These are phyloP conservation scores for Phalera bucephala DNA, from an alignment of 2,888 invertebrate species.

Conservation along the genomic window DNA sequence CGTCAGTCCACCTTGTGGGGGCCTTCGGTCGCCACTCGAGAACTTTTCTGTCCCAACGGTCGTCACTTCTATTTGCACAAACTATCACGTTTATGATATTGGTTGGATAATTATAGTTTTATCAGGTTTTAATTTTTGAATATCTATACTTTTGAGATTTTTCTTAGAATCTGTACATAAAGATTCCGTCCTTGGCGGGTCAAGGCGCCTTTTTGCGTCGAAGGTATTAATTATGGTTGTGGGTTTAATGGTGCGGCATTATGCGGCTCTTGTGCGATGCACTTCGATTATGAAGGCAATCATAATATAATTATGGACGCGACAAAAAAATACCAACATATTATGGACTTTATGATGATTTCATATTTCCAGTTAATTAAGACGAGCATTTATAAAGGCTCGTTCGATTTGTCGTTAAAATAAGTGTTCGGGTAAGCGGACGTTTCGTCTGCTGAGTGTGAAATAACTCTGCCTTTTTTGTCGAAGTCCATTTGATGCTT, in stretches of 20 bases:
- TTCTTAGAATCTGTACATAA: slow-evolving; percentile 57
- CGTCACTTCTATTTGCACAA: too few relatives aligned
- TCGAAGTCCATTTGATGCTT: slow-evolving; percentile 15
- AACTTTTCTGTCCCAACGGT: too few relatives aligned
- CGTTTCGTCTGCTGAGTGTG: slow-evolving; percentile 28
- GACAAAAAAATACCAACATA: slow-evolving; percentile 49
- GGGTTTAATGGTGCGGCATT: slow-evolving; percentile 63
- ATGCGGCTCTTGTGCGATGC: slow-evolving; percentile 56
- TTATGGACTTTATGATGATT: slow-evolving; percentile 35
- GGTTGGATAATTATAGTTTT: slow-evolving; percentile 5
- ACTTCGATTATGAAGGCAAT: slow-evolving; percentile 57
- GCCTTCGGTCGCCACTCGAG: too few relatives aligned
- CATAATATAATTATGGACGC: slow-evolving; percentile 46
- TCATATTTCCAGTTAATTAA: slow-evolving; percentile 28
- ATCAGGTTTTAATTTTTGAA: slow-evolving; percentile 17
- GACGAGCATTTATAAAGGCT: slow-evolving; percentile 15
- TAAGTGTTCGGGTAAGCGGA: slow-evolving; percentile 1
- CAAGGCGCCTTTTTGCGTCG: slow-evolving; percentile 50
- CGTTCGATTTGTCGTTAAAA: not conserved
- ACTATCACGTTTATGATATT: too few relatives aligned
- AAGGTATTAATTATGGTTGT: slow-evolving; percentile 61
- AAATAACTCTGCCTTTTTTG: slow-evolving; percentile 30
- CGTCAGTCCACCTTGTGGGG: too few relatives aligned
- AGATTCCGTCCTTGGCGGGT: slow-evolving; percentile 54
- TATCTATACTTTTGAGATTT: slow-evolving; percentile 42